These are phyloP conservation scores for Druon quercuslanigerum DNA, from an alignment of 1,140 invertebrate genomes.

Conservation along the genomic window DNA sequence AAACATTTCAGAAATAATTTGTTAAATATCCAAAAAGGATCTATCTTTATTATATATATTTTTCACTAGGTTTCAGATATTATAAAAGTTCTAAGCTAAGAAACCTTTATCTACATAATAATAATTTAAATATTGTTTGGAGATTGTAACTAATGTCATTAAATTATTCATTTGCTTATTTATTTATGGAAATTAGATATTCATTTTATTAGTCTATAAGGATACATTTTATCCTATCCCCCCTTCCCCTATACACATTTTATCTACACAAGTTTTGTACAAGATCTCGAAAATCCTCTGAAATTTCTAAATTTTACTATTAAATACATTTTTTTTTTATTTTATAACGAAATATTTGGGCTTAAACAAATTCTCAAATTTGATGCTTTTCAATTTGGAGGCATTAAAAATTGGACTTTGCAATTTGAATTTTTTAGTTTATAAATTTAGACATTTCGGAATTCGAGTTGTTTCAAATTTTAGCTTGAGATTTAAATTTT, in stretches of 20 bases:
- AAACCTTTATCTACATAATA: slow-evolving; percentile 1
- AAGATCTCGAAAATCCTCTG: background rate
- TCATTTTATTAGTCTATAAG: slow-evolving; percentile 1
- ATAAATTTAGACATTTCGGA: background rate
- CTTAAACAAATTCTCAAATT: background rate
- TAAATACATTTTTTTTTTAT: background rate
- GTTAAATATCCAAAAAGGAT: too few species aligned
- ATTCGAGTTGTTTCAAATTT: too few species aligned
- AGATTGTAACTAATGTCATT: background rate
- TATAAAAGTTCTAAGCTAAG: too few species aligned
- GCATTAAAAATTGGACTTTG: background rate
- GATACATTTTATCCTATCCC: background rate
- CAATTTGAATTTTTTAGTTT: background rate
- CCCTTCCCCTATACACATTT: slow-evolving; percentile 25
- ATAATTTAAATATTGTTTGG: background rate
- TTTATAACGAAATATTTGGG: background rate
- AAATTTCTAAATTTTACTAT: background rate
- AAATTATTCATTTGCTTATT: background rate
- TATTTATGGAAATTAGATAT: background rate
- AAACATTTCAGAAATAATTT: too few species aligned
- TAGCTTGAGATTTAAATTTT: too few species aligned
- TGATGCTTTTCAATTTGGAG: background rate
- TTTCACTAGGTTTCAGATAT: too few species aligned
- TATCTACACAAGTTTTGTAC: slow-evolving; percentile 12
- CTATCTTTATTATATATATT: too few species aligned